A percentile compares a stretch with the other conserved stretches of the same genome.
These are phyloP conservation scores for Rattus rattus DNA, from an alignment of 2,113 vertebrate genomes.

Conservation along the genomic window DNA sequence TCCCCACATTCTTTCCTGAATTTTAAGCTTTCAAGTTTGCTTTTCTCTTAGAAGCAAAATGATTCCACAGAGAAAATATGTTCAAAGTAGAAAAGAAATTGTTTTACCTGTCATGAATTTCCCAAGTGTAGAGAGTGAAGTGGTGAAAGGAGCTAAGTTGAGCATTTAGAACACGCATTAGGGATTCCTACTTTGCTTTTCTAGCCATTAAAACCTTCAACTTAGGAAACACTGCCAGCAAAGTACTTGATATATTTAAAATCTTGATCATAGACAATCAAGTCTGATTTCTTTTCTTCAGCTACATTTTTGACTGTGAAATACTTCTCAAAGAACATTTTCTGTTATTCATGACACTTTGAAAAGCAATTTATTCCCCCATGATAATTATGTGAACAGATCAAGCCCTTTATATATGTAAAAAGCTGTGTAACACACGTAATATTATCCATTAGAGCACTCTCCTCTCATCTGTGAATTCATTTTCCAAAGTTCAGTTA, in stretches of 20 bases:
- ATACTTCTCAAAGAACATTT: conserved; percentile 53
- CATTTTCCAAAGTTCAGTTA: neutral
- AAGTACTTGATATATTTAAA: conserved; percentile 66
- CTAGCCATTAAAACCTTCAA: conserved; percentile 28
- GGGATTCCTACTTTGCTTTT: conserved; percentile 2
- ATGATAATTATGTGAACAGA: conserved; percentile 43
- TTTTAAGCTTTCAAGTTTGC: neutral
- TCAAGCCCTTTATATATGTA: conserved; percentile 8
- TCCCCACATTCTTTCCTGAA: neutral
- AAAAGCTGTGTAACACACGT: neutral
- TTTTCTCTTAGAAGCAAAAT: conserved; percentile 53
- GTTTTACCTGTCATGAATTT: conserved; percentile 35
- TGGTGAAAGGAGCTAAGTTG: neutral
- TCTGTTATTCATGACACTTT: conserved; percentile 64
- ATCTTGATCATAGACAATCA: conserved; percentile 65
- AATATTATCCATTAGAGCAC: neutral
- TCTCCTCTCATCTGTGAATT: neutral
- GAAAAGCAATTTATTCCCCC: conserved; percentile 54
- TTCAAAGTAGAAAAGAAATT: conserved; percentile 34
- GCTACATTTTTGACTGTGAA: conserved; percentile 62
- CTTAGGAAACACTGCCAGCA: conserved; percentile 41
- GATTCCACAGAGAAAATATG: conserved; percentile 12
- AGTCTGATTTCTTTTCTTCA: conserved; percentile 69
- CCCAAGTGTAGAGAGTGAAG: conserved; percentile 38
- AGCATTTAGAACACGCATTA: conserved; percentile 40